Evolutionary conservation across 2,888 invertebrate species (phyloP).

Genomic region (Meta bourneti): DNA sequence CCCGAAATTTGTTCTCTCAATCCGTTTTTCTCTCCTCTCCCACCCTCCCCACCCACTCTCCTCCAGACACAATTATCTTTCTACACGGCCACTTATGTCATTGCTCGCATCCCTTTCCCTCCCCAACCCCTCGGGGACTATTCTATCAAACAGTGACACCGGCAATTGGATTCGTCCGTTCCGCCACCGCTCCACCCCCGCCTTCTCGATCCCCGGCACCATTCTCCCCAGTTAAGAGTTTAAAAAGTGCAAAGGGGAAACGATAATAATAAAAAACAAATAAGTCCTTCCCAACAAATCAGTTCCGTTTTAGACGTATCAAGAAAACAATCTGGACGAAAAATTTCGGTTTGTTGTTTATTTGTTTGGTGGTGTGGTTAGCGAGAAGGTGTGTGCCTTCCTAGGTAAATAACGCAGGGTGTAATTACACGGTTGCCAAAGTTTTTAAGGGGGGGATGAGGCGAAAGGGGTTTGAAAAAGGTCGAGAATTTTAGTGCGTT

Average conservation of each 20-base stretch:
- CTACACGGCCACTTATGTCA: slow-evolving; percentile 76
- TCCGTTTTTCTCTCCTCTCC: slow-evolving; percentile 53
- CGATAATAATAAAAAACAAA: background rate
- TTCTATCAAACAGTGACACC: slow-evolving; percentile 74
- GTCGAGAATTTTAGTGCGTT: background rate
- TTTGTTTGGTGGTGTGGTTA: too few relatives aligned
- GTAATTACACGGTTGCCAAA: slow-evolving; percentile 75
- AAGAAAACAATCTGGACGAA: too few relatives aligned
- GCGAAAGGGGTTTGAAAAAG: slow-evolving; percentile 31
- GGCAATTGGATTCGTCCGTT: slow-evolving; percentile 74
- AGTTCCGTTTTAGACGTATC: too few relatives aligned
- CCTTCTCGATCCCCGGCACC: background rate
- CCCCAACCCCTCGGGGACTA: slow-evolving; percentile 60
- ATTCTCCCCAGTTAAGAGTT: background rate
- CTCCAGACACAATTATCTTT: slow-evolving; percentile 75
- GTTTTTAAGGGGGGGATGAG: slow-evolving; percentile 37
- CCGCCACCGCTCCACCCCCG: slow-evolving; percentile 11
- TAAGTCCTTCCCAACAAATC: too few relatives aligned
- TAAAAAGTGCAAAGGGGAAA: background rate
- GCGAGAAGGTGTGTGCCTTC: background rate
- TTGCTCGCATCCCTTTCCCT: slow-evolving; percentile 42
- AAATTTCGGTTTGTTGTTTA: too few relatives aligned
- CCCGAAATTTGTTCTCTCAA: slow-evolving; percentile 67
- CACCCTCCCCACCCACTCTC: background rate
- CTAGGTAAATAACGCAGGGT: slow-evolving; percentile 71